A percentile compares a stretch with the other conserved stretches of the same genome.
These are phyloP conservation scores for Eupithecia inturbata DNA, from an alignment of 2,888 invertebrate genomes.

Conservation along the genomic window DNA sequence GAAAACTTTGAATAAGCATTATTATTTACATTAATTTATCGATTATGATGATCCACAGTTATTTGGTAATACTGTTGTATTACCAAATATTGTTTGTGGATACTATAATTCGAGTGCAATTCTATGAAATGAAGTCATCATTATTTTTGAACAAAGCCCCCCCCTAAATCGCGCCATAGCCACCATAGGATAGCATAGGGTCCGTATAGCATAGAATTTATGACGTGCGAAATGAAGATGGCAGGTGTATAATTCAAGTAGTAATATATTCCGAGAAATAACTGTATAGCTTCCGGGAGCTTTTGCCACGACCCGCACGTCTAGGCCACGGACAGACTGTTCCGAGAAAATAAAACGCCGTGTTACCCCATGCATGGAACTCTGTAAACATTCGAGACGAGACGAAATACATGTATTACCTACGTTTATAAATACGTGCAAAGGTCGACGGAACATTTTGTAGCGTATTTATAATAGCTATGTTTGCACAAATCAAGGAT, in stretches of 20 bases:
- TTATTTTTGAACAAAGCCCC: no score
- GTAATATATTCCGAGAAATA: background rate
- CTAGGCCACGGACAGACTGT: slow-evolving; percentile 16
- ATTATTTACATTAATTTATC: background rate
- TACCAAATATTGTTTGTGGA: no score
- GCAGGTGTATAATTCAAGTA: background rate
- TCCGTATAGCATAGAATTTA: background rate
- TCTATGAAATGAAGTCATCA: no score
- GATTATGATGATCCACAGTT: background rate
- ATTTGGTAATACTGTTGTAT: background rate
- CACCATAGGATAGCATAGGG: no score
- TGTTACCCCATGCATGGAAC: slow-evolving; percentile 55
- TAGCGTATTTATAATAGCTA: slow-evolving; percentile 36
- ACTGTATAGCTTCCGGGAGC: background rate
- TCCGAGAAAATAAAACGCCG: slow-evolving; percentile 32
- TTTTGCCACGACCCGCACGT: slow-evolving; percentile 15
- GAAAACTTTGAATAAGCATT: background rate
- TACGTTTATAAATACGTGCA: slow-evolving; percentile 37
- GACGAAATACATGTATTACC: slow-evolving; percentile 44
- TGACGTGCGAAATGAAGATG: background rate
- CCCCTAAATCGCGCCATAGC: no score
- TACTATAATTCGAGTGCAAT: background rate
- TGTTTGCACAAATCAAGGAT: slow-evolving; percentile 40
- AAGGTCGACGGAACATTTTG: slow-evolving; percentile 43
- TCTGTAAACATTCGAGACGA: slow-evolving; percentile 72